These are phyloP conservation scores for Chlamydotis undulata DNA, from an alignment of 2,113 vertebrate genomes.

Conservation along the genomic window DNA sequence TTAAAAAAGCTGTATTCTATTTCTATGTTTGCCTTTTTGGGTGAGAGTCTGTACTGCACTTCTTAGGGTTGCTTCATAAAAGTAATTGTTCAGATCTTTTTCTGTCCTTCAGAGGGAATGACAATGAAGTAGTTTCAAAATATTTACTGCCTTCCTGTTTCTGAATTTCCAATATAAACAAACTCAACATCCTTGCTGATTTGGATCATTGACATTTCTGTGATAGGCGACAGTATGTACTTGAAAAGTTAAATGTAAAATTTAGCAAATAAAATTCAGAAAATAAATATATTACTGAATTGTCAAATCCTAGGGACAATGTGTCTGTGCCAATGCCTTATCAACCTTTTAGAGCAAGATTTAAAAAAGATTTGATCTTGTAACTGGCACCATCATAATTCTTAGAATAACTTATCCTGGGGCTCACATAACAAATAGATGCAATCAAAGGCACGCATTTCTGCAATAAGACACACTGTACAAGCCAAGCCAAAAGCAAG, in stretches of 20 bases:
- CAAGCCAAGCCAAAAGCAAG: background rate
- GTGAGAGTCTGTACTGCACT: background rate
- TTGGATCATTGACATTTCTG: background rate
- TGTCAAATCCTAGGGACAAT: background rate
- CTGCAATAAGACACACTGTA: background rate
- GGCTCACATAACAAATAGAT: background rate
- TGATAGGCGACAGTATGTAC: background rate
- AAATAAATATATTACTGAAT: background rate
- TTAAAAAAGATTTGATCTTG: rapidly evolving
- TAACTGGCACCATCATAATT: background rate
- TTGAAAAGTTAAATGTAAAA: background rate
- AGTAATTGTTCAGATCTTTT: background rate
- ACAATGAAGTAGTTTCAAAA: rapidly evolving
- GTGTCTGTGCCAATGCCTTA: background rate
- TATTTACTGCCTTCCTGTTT: background rate
- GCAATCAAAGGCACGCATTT: background rate
- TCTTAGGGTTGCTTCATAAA: background rate
- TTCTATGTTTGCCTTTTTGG: background rate
- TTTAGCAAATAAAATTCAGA: background rate
- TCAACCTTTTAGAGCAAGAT: background rate
- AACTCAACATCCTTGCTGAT: background rate
- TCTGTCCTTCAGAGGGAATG: background rate
- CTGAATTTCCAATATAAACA: background rate
- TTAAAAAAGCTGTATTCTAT: background rate
- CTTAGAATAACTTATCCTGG: background rate